Percentiles rank a stretch among this genome's conserved stretches.
Evolutionary conservation across 2,113 vertebrate genomes (phyloP).

Genomic region (Lophochroa leadbeateri): DNA sequence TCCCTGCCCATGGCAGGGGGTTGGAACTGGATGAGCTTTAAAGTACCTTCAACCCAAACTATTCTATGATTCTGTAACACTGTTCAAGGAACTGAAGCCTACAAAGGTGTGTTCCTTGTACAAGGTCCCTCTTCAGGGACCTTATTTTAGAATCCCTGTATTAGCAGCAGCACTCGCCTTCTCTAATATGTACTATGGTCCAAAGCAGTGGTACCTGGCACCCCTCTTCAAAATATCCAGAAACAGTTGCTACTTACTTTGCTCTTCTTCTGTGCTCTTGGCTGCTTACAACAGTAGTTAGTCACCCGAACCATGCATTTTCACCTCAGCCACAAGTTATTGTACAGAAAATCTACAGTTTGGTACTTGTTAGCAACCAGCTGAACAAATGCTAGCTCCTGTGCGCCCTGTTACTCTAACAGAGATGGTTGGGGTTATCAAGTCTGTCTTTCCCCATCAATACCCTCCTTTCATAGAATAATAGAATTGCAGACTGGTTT

Average conservation of each 20-base stretch:
- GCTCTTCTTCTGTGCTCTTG: neutral
- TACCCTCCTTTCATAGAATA: fast-evolving
- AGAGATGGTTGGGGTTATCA: neutral
- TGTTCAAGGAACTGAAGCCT: neutral
- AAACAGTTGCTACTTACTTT: neutral
- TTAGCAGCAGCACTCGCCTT: neutral
- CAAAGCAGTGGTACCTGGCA: neutral
- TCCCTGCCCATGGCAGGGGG: neutral
- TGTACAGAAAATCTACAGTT: neutral
- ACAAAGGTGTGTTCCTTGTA: neutral
- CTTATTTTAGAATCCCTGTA: neutral
- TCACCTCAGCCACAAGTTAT: neutral
- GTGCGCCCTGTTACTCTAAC: neutral
- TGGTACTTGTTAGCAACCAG: neutral
- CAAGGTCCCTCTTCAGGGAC: neutral
- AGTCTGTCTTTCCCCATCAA: neutral
- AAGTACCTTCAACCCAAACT: neutral
- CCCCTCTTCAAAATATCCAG: neutral
- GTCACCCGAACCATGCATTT: neutral
- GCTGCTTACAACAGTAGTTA: neutral
- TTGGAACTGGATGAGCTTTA: neutral
- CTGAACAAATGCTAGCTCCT: neutral
- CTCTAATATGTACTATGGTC: neutral
- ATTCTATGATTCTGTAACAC: neutral
- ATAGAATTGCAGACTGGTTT: neutral